Evolutionary conservation across 1,140 invertebrate genomes (phyloP).

Genomic region (Aplysia californica): DNA sequence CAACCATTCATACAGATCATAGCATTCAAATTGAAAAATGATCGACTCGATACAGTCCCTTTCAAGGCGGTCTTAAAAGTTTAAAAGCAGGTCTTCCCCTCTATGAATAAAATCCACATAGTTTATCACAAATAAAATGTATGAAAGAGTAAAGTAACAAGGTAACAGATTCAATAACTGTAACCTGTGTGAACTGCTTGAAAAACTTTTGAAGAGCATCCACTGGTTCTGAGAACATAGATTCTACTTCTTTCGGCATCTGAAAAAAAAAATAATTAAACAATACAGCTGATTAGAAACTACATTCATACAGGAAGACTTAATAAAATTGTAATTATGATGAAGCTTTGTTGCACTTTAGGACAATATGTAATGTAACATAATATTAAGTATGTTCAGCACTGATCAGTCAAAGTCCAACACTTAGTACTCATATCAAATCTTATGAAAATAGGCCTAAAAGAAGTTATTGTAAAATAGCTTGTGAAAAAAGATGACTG

Average conservation of each 20-base stretch:
- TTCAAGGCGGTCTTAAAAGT: not conserved
- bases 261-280: not conserved
- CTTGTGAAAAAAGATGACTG: no score
- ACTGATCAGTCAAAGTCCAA: no score
- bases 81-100: not conserved
- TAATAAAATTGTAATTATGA: not conserved
- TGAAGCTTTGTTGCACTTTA: not conserved
- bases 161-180: not conserved
- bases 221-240: slow-evolving; percentile 6
- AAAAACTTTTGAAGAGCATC: slow-evolving; percentile 1
- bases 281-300: not conserved
- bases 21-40: no score
- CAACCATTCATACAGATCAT: no score
- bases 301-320: not conserved
- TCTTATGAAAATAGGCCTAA: no score
- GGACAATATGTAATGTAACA: not conserved
- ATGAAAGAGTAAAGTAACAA: not conserved
- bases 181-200: slow-evolving; percentile 17
- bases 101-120: not conserved
- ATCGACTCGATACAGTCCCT: no score
- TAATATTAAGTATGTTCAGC: no score
- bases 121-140: not conserved
- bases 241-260: slow-evolving; percentile 19
- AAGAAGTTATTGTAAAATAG: no score
- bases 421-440: no score